These are phyloP conservation scores for Drosophila diplacantha DNA, from an alignment of 2,888 invertebrate species.

Conservation along the genomic window DNA sequence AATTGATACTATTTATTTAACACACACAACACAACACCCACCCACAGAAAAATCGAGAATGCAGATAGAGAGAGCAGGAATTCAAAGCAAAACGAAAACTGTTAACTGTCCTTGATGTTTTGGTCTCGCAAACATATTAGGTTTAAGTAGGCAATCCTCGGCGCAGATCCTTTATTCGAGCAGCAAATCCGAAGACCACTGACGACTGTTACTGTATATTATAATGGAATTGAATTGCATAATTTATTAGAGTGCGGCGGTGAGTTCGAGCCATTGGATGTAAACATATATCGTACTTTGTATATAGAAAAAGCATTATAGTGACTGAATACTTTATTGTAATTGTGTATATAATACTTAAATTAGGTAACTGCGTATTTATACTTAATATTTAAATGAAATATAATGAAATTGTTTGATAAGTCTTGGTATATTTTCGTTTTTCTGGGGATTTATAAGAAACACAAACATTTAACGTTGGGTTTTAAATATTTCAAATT, in stretches of 20 bases:
- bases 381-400: slow-evolving; percentile 71
- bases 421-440: slow-evolving; percentile 13
- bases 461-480: not conserved
- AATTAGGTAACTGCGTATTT: slow-evolving; percentile 68
- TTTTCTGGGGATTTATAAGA: not conserved
- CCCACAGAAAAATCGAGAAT: slow-evolving; percentile 13
- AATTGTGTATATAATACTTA: slow-evolving; percentile 73
- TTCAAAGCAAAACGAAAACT: slow-evolving; percentile 21
- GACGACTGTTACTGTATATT: slow-evolving; percentile 63
- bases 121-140: slow-evolving; percentile 52
- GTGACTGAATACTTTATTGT: slow-evolving; percentile 72
- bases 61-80: slow-evolving; percentile 23
- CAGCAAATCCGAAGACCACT: slow-evolving; percentile 28
- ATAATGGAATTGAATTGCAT: slow-evolving; percentile 53
- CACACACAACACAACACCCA: slow-evolving; percentile 27
- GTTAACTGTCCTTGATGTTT: slow-evolving; percentile 41
- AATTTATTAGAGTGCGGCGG: slow-evolving; percentile 58
- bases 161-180: slow-evolving; percentile 40
- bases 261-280: slow-evolving; percentile 55
- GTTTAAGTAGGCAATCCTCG: slow-evolving; percentile 65
- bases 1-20: slow-evolving; percentile 67
- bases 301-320: slow-evolving; percentile 72
- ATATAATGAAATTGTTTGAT: slow-evolving; percentile 69
- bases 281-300: slow-evolving; percentile 49
- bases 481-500: not conserved